Conservation (phyloP, 1,140 invertebrate genomes). For the Pachypeltis micranthus region DNA sequence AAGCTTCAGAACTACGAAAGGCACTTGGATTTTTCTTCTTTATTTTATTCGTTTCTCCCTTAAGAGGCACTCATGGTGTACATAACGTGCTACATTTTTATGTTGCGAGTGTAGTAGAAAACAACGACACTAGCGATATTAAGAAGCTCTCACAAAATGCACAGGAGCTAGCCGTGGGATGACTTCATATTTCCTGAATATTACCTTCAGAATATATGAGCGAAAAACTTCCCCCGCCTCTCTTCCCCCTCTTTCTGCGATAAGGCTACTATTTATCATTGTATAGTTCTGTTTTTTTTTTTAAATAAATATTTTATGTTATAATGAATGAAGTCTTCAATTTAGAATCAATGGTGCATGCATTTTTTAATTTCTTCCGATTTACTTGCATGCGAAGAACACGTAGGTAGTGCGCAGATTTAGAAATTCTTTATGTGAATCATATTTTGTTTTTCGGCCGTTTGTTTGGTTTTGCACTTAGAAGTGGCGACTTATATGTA, state of each 20-base stretch:
- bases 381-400: slow-evolving; percentile 1
- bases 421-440: not conserved
- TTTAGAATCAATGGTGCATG: slow-evolving; percentile 7
- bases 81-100: not conserved
- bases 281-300: too few relatives aligned
- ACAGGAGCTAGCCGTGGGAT: not conserved
- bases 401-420: not conserved
- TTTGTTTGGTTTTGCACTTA: too few relatives aligned
- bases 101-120: slow-evolving; percentile 6
- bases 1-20: too few relatives aligned
- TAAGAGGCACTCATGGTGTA: not conserved
- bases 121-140: not conserved
- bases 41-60: not conserved
- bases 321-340: too few relatives aligned
- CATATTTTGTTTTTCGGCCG: not conserved
- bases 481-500: too few relatives aligned
- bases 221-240: too few relatives aligned
- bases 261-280: too few relatives aligned
- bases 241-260: too few relatives aligned
- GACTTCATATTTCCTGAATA: too few relatives aligned
- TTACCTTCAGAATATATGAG: too few relatives aligned
- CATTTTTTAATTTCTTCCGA: not conserved
- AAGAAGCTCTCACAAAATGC: not conserved
- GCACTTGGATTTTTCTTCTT: too few relatives aligned
- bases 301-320: too few relatives aligned